These are phyloP conservation scores for Tubulanus polymorphus DNA, from an alignment of 2,888 invertebrate genomes.

Conservation along the genomic window DNA sequence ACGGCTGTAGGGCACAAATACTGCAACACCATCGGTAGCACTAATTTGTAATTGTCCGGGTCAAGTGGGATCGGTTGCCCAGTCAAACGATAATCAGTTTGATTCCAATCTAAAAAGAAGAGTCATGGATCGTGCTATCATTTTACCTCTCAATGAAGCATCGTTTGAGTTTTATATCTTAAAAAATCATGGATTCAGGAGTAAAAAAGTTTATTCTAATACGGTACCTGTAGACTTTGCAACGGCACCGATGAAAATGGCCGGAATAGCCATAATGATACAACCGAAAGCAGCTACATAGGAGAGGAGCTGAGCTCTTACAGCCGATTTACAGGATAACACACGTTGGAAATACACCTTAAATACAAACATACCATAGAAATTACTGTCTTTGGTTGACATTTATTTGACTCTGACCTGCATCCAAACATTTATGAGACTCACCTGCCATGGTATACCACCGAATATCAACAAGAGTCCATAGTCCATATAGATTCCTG, in stretches of 20 bases:
- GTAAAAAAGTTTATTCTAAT: neutral
- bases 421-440: neutral
- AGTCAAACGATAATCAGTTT: constrained; percentile 73
- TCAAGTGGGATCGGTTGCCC: constrained; percentile 37
- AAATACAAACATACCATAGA: constrained; percentile 8
- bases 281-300: constrained; percentile 95
- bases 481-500: constrained; percentile 40
- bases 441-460: constrained; percentile 49
- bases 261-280: constrained; percentile 94
- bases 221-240: constrained; percentile 85
- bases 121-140: neutral
- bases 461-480: constrained; percentile 45
- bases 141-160: neutral
- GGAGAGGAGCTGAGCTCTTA: constrained; percentile 86
- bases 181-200: neutral
- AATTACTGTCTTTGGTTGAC: neutral
- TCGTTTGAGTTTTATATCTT: neutral
- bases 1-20: constrained; percentile 93
- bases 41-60: constrained; percentile 76
- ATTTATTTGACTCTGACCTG: neutral
- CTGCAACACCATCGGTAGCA: constrained; percentile 94
- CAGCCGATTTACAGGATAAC: constrained; percentile 90
- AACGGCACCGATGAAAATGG: constrained; percentile 93
- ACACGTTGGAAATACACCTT: constrained; percentile 99
- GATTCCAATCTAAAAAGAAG: constrained; percentile 78